Conservation (phyloP, 2,888 invertebrate species). For the Labia minor region DNA sequence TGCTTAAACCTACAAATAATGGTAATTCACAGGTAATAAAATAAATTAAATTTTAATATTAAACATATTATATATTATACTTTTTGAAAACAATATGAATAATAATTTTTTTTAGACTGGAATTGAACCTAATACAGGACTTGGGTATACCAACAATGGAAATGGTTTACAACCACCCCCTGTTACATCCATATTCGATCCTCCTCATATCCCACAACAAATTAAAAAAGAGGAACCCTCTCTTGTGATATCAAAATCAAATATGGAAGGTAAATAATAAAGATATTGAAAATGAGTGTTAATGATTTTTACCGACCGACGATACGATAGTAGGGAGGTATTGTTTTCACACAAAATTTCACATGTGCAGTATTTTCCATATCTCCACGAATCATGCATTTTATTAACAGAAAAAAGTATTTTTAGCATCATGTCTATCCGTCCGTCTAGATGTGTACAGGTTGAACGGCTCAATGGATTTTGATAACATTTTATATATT, state of each 20-base stretch:
- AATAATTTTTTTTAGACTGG: neutral
- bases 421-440: no score
- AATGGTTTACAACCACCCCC: constrained; percentile 40
- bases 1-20: neutral
- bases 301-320: no score
- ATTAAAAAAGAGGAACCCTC: constrained; percentile 47
- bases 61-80: neutral
- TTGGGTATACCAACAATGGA: constrained; percentile 41
- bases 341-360: no score
- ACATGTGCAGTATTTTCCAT: no score
- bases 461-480: no score
- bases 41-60: neutral
- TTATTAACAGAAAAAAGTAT: no score
- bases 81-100: neutral
- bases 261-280: constrained; percentile 25
- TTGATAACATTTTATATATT: no score
- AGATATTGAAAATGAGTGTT: no score
- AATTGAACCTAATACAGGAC: neutral
- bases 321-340: no score
- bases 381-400: no score
- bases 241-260: constrained; percentile 43
- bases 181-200: constrained; percentile 55
- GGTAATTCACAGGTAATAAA: neutral
- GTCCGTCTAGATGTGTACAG: no score
- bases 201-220: constrained; percentile 40